Conservation (phyloP, 2,113 vertebrate species). For the Lepisosteus osseus region DNA sequence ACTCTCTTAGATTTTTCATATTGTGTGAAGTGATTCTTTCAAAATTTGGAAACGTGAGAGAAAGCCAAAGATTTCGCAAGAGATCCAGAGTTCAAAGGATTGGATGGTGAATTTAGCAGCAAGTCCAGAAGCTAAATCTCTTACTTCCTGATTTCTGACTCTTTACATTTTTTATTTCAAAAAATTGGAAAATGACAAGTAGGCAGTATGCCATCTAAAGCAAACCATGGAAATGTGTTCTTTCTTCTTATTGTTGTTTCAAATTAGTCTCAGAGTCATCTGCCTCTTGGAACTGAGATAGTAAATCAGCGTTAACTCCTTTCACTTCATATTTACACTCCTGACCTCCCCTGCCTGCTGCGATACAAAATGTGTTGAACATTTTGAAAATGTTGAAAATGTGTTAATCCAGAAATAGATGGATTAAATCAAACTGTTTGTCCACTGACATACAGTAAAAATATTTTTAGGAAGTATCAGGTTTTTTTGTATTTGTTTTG, state of each 20-base stretch:
- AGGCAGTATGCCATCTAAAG: neutral
- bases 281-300: neutral
- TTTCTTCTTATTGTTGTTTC: neutral
- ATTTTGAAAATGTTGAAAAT: too few relatives aligned
- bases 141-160: too few relatives aligned
- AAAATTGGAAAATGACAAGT: neutral
- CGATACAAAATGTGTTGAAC: constrained; percentile 6
- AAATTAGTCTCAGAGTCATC: neutral
- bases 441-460: neutral
- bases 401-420: constrained; percentile 1
- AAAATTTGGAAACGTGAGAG: too few relatives aligned
- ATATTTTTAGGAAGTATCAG: constrained; percentile 1
- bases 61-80: too few relatives aligned
- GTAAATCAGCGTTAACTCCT: neutral
- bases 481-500: constrained; percentile 2
- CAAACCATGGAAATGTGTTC: neutral
- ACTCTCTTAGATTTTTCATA: too few relatives aligned
- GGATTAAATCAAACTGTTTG: constrained; percentile 18
- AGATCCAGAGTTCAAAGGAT: too few relatives aligned
- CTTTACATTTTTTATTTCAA: too few relatives aligned
- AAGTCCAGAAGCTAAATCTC: too few relatives aligned
- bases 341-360: neutral
- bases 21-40: too few relatives aligned
- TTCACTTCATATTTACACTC: constrained; percentile 11
- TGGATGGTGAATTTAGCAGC: too few relatives aligned